Percentiles rank a stretch among this genome's conserved stretches.
phyloP scores from a whole-genome alignment of 2,797 vertebrate genomes.

The Thaleichthys pacificus region DNA sequence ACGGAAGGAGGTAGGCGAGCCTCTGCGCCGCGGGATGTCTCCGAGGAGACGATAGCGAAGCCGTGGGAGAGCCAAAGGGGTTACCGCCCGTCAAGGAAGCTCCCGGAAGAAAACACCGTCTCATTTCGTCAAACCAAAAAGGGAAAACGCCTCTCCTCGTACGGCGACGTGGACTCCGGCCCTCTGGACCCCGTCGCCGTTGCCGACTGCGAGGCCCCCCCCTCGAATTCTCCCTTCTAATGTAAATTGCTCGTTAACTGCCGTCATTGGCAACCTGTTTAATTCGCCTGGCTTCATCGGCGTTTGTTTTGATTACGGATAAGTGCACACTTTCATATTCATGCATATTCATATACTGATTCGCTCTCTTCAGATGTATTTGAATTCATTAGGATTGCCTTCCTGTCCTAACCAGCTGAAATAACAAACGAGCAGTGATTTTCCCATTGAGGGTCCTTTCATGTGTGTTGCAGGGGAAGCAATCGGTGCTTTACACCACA shows the following conservation, averaged over 20 bases:
- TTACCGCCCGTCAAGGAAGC: slow-evolving; percentile 3
- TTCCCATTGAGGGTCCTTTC: slow-evolving; percentile 22
- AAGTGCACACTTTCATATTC: slow-evolving; percentile 63
- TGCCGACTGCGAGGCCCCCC: slow-evolving; percentile 33
- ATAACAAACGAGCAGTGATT: slow-evolving; percentile 46
- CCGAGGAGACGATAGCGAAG: neutral
- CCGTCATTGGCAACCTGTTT: slow-evolving; percentile 56
- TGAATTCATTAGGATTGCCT: slow-evolving; percentile 57
- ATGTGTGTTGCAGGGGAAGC: slow-evolving; percentile 19
- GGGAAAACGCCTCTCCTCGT: slow-evolving; percentile 33
- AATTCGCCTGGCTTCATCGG: slow-evolving; percentile 63
- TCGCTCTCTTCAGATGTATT: slow-evolving; percentile 55
- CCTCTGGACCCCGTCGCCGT: slow-evolving; percentile 52
- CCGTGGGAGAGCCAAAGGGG: neutral
- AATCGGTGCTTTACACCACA: neutral
- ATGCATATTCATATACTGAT: slow-evolving; percentile 68
- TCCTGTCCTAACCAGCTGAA: slow-evolving; percentile 48
- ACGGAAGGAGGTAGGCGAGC: neutral
- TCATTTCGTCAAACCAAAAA: slow-evolving; percentile 18
- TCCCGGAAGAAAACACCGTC: slow-evolving; percentile 4
- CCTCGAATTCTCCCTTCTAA: slow-evolving; percentile 44
- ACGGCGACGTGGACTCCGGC: slow-evolving; percentile 25
- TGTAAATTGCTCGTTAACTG: slow-evolving; percentile 66
- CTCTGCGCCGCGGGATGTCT: slow-evolving; percentile 9
- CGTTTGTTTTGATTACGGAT: slow-evolving; percentile 68